Evolutionary conservation across 2,797 vertebrate species (phyloP).

Genomic region (Anguilla pacifica): DNA sequence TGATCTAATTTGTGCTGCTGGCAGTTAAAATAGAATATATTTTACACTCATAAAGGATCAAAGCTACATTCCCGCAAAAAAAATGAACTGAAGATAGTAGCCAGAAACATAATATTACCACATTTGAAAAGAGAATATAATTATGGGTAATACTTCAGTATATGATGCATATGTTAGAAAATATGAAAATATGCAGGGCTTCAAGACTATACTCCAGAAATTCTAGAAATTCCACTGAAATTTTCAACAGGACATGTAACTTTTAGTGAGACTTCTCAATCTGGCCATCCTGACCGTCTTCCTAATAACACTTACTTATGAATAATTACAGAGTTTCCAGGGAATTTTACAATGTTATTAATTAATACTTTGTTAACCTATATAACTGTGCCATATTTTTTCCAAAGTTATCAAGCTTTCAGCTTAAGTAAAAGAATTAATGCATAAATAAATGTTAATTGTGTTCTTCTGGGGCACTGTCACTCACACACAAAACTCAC

Average conservation of each 20-base stretch:
- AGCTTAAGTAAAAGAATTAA: too few relatives aligned
- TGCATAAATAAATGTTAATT: too few relatives aligned
- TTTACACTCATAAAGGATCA: conserved; percentile 33
- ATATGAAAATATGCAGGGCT: background rate
- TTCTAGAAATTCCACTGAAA: background rate
- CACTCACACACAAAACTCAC: background rate
- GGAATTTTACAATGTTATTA: too few relatives aligned
- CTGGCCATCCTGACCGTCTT: background rate
- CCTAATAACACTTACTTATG: background rate
- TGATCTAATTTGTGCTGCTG: conserved; percentile 14
- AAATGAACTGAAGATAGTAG: conserved; percentile 6
- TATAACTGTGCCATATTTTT: too few relatives aligned
- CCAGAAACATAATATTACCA: conserved; percentile 20
- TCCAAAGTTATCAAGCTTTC: too few relatives aligned
- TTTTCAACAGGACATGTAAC: background rate
- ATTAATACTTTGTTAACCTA: too few relatives aligned
- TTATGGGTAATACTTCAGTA: background rate
- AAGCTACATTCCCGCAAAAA: conserved; percentile 32
- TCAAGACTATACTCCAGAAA: background rate
- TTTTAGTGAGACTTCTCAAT: background rate
- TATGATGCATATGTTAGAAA: background rate
- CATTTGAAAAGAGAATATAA: conserved; percentile 17
- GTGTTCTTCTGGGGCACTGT: background rate
- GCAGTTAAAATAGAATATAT: conserved; percentile 19
- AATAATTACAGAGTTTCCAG: too few relatives aligned